Base-by-base conservation (phyloP, 2,797 vertebrate species). In the Xenopus petersii region DNA sequence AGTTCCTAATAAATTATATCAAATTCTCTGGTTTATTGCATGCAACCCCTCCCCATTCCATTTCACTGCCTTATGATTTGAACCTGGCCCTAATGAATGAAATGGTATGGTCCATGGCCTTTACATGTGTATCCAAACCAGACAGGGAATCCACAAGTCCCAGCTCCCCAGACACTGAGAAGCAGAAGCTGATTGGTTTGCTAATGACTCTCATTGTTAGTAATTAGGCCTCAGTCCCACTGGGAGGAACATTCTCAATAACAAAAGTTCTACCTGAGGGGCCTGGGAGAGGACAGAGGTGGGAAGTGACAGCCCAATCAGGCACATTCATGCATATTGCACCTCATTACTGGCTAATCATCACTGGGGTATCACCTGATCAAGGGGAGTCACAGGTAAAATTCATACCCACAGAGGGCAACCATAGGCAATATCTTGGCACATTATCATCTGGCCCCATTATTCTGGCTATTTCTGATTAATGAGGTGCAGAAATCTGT, bases 151-250 rank as follows among this genome's bases (percentile, higher is more conserved):
- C 79, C 82, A 84, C 84, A 83, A 74, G 59, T 3, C 11, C 24
- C 72, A 17, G 42, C 0, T 36, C 54, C 47, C 17, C 33, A 72
- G 59, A 61, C 64, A 26, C n/a, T 24, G 0, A 17, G 61, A 26
- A 33, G 17, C 30, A 59, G 51, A 9, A 70, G 42, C 55, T 73
- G 21, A 76, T 66, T 73, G 79, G 61, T 70, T 76, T 73, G 26
- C 73, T 85, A 81, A 82, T 49, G 80, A 82, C 75, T 75, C 58
- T 70, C 79, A 80, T 77, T 83, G 84, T 74, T 59, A 79, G 82
- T 84, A 83, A 87, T 83, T 81, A 84, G 81, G 81, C 80, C 67
- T 51, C 58, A 49, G 64, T 46, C 64, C 70, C 65, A 68, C 33
- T 62, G 75, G 46, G 64, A 30, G 15, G 21, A 15, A 61, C 26